Evolutionary conservation across 1,140 invertebrate species (phyloP), one percentile per base, ranked within the genome.

Genomic region (Brachionus rotundiformis): DNA sequence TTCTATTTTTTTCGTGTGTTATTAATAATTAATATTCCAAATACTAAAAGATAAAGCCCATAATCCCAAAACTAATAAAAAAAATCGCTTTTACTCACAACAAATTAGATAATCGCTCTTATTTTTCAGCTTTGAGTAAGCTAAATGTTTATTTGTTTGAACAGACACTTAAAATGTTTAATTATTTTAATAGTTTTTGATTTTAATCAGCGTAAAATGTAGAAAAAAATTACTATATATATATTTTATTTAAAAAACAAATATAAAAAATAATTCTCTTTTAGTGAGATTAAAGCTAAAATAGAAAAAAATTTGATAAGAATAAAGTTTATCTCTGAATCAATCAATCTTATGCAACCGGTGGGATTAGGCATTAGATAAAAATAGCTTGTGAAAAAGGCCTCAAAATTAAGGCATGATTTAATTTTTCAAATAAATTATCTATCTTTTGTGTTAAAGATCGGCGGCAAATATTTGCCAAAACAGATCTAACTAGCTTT

Each of bases 1-100:
- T 36, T 31, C 36, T 36, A n/a, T 68, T 68, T 68, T 68, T 68
- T 36, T 23, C 47, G 47, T 54, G 33, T 68, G 16, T 68, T 68
- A 36, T 68, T 68, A 68, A 68, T 68, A 33, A 68, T 68, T 68
- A 68, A 68, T 68, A 68, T 68, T 68, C 63, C 33, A 19, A 68
- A 68, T 68, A 68, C 29, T 41, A n/a, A 11, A 33, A 68, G 16
- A 68, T 33, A 36, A 19, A 33, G 29, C 29, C 4, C 63, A 31
- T 68, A 68, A 68, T 68, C 63, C 63, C 33, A 16, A 68, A 33
- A 36, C 63, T 68, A 68, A 68, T 68, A 68, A 68, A 68, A 68
- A 36, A 11, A 63, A 63, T 29, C 27, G 23, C 27, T 63, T 54
- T 54, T 8, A 10, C 39, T 1, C 10, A 54, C 16, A 63, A 63